Base-by-base conservation (phyloP, 2,113 vertebrate genomes). In the Nymphicus hollandicus region DNA sequence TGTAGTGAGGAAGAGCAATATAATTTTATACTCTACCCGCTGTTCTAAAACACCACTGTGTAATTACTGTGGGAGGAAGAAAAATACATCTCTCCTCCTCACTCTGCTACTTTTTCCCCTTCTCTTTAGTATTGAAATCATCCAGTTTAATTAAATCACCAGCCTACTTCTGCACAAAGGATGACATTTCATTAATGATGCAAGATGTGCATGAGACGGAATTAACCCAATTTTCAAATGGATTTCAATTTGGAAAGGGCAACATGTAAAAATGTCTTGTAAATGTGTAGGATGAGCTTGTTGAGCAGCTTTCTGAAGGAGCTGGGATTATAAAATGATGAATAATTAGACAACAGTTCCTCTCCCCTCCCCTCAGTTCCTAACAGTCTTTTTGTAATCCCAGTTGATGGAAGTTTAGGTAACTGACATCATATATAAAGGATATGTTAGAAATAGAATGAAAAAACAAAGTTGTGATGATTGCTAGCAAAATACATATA, bases 111-210 rank as follows among this genome's bases (percentile, higher is more conserved):
- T 85, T 93, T 88, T 64, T 12, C 25, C 56, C 55, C 33, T 89
- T 94, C 39, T 76, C 43, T 66, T 88, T 44, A 68, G 64, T 83
- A 56, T 68, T 95, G 91, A 94, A 96, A 72, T 96, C 35, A 96
- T 96, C 50, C 0, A 28, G 50, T 84, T 92, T 95, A 92, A 96
- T 96, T 94, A 94, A 95, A 96, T 96, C 90, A 86, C 64, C 83
- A 84, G 25, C 43, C 69, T 56, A 77, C 91, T 92, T 86, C 89
- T 91, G 87, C 87, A 95, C 91, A 95, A 97, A 96, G 63, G 72
- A 81, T 95, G 88, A 95, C 94, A 96, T 96, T 96, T 96, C 92
- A 94, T 95, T 94, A 95, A 90, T 94, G 83, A 82, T 71, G 60
- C 46, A 90, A 95, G 86, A 97, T 94, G 85, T 81, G 79, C 88